Conservation (phyloP, 2,797 vertebrate species). For the Acrossocheilus fasciatus region DNA sequence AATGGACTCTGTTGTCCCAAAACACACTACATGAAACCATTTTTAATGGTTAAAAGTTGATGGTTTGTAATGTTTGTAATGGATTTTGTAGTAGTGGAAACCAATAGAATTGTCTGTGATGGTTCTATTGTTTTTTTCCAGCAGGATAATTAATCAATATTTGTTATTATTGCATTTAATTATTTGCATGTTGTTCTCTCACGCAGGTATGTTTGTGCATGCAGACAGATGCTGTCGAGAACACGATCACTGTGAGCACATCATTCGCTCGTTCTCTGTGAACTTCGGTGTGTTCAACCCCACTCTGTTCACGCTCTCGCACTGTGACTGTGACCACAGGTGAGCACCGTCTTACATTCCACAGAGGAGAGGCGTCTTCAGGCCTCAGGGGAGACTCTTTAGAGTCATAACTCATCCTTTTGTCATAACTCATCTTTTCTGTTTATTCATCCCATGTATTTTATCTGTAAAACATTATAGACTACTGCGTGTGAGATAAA, state of each 20-base stretch:
- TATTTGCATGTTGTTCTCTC: not conserved
- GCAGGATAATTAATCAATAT: not conserved
- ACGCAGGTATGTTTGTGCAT: conserved; percentile 77
- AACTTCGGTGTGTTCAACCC: conserved; percentile 87
- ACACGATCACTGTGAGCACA: conserved; percentile 85
- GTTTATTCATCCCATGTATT: not conserved
- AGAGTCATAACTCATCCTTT: conserved; percentile 34
- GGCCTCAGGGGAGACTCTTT: conserved; percentile 43
- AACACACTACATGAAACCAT: too few species aligned
- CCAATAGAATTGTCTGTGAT: too few species aligned
- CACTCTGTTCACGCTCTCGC: conserved; percentile 86
- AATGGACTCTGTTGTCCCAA: too few species aligned
- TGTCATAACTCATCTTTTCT: conserved; percentile 38
- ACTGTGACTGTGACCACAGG: conserved; percentile 88
- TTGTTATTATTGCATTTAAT: not conserved
- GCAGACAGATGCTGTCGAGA: conserved; percentile 90
- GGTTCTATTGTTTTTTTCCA: not conserved
- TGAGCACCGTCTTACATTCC: conserved; percentile 59
- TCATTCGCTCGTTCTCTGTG: conserved; percentile 79
- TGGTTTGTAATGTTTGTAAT: too few species aligned
- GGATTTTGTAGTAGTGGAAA: not conserved
- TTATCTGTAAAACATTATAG: not conserved
- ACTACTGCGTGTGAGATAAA: not conserved
- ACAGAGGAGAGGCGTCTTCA: not conserved
- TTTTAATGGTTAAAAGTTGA: too few species aligned